Conservation (phyloP, 2,888 invertebrate genomes). For the Dicycla oo region DNA sequence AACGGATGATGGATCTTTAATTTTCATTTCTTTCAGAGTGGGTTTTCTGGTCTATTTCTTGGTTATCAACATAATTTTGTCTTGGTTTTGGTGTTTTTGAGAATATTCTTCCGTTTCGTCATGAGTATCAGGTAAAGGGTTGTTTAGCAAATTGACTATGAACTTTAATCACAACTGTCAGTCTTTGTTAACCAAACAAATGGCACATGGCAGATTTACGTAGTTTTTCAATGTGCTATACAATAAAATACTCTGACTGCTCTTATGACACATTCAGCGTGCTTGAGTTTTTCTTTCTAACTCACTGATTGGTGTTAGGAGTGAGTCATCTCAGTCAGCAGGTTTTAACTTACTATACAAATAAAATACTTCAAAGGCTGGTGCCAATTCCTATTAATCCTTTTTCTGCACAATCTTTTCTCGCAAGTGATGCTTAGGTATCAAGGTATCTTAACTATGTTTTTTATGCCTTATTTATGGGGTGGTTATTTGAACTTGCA, state of each 20-base stretch:
- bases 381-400: neutral
- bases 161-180: no score
- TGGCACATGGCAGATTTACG: no score
- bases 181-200: neutral
- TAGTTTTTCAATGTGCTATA: neutral
- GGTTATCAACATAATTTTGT: neutral
- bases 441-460: neutral
- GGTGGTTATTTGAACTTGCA: neutral
- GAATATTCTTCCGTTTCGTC: neutral
- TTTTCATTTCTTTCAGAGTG: constrained; percentile 9
- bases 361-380: neutral
- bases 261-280: neutral
- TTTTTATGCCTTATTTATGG: neutral
- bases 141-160: neutral
- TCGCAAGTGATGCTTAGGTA: neutral
- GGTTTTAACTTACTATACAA: neutral
- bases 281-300: constrained; percentile 6
- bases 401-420: neutral
- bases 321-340: neutral
- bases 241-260: neutral
- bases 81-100: neutral
- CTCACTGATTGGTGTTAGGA: neutral
- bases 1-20: constrained; percentile 8
- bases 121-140: neutral
- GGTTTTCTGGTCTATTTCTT: constrained; percentile 9